phyloP scores from a whole-genome alignment of 2,888 invertebrate genomes.

The Amphimallon solstitiale region DNA sequence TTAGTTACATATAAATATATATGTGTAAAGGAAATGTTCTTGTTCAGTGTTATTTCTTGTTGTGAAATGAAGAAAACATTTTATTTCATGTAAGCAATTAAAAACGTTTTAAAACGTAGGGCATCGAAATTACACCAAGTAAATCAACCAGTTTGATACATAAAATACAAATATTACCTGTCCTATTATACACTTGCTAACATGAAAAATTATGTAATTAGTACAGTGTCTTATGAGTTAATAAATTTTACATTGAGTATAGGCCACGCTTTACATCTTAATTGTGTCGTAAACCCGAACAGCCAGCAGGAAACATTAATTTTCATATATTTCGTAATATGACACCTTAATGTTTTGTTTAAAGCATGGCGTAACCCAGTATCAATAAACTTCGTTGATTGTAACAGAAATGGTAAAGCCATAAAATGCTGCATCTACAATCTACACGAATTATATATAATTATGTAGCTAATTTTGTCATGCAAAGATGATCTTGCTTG shows the following conservation, averaged over 20 bases:
- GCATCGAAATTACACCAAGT: too few relatives aligned
- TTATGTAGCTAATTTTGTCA: constrained; percentile 12
- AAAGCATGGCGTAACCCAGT: constrained; percentile 7
- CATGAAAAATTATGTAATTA: not conserved
- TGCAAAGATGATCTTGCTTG: constrained; percentile 8
- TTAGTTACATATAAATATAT: too few relatives aligned
- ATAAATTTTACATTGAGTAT: not conserved
- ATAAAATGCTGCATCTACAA: constrained; percentile 7
- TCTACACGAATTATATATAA: constrained; percentile 11
- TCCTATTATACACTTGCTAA: not conserved
- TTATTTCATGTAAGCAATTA: too few relatives aligned
- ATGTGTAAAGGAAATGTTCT: too few relatives aligned
- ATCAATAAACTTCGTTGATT: constrained; percentile 16
- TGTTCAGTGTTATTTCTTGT: too few relatives aligned
- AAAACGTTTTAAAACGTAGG: too few relatives aligned
- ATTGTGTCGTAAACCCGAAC: constrained; percentile 18
- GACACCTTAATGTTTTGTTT: constrained; percentile 22
- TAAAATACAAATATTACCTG: too few relatives aligned
- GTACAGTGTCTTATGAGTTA: constrained; percentile 2
- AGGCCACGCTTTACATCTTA: constrained; percentile 10
- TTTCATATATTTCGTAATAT: constrained; percentile 23
- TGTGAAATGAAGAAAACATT: too few relatives aligned
- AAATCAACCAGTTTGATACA: too few relatives aligned
- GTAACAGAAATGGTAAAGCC: constrained; percentile 1
- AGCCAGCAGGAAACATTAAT: constrained; percentile 25